phyloP scores from a whole-genome alignment of 2,888 invertebrate species.

The Perdita meconis region DNA sequence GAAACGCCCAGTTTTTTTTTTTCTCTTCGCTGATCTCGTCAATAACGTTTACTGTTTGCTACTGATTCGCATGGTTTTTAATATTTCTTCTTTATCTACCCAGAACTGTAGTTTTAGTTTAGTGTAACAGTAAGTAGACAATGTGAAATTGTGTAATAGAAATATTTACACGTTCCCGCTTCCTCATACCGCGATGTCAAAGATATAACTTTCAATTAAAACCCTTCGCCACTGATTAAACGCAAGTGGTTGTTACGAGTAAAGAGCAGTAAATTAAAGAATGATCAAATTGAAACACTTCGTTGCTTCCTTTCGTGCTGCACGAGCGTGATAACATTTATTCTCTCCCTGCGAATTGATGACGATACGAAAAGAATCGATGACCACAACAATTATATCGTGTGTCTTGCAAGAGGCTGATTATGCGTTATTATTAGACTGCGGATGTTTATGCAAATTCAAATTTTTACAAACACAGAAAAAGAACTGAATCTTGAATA shows the following conservation, averaged over 20 bases:
- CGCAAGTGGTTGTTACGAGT: not conserved
- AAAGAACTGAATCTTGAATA: too few relatives aligned
- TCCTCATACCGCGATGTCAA: not conserved
- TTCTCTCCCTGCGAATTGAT: not conserved
- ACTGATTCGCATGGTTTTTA: conserved; percentile 1
- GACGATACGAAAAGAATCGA: conserved; percentile 11
- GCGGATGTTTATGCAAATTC: too few relatives aligned
- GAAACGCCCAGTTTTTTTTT: not conserved
- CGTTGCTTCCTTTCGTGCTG: conserved; percentile 2
- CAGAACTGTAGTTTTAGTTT: not conserved
- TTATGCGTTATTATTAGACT: too few relatives aligned
- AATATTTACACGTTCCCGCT: not conserved
- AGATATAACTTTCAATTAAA: not conserved
- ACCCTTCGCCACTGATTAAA: not conserved
- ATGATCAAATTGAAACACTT: not conserved
- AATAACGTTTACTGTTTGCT: not conserved
- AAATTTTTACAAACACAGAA: too few relatives aligned
- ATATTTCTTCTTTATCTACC: not conserved
- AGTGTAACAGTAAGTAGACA: not conserved
- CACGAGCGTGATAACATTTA: conserved; percentile 19
- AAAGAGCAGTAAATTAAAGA: conserved; percentile 10
- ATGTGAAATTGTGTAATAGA: too few relatives aligned
- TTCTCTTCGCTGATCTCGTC: not conserved
- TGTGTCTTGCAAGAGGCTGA: too few relatives aligned
- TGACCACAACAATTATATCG: not conserved